Evolutionary conservation across 2,888 invertebrate genomes (phyloP).

Genomic region (Pseudococcus viburni): DNA sequence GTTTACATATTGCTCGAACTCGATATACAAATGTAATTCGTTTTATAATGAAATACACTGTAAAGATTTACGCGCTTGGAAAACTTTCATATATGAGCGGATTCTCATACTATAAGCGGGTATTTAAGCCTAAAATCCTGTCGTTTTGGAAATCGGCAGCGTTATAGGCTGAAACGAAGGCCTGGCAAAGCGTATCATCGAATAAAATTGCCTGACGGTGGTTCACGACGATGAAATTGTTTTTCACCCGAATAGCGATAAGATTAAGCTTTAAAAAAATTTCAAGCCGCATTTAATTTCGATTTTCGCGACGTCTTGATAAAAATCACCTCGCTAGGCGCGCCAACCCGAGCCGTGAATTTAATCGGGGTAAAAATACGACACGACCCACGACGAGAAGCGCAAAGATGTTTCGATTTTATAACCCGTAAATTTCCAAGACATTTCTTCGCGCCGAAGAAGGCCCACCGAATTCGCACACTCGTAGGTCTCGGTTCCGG

Average conservation of each 20-base stretch:
- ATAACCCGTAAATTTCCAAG: conserved; percentile 50
- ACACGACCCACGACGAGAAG: not conserved
- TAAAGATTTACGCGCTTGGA: not conserved
- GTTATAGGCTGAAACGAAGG: not conserved
- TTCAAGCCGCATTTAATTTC: conserved; percentile 10
- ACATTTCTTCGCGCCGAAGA: not conserved
- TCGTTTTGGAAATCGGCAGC: not conserved
- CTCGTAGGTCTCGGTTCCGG: not conserved
- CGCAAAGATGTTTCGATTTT: conserved; percentile 41
- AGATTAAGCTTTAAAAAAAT: conserved; percentile 30
- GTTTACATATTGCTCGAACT: not conserved
- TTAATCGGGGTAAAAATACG: conserved; percentile 14
- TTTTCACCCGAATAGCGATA: not conserved
- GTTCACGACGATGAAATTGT: conserved; percentile 13
- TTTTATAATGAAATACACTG: conserved; percentile 12
- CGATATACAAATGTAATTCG: conserved; percentile 6
- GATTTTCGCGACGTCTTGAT: conserved; percentile 27
- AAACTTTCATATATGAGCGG: not conserved
- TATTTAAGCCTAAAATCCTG: not conserved
- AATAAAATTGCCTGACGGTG: not conserved
- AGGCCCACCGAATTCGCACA: not conserved
- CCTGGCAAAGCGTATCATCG: not conserved
- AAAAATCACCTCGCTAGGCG: not conserved
- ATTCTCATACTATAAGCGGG: not conserved
- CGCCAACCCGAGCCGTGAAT: conserved; percentile 1